Evolutionary conservation across 2,113 vertebrate species (phyloP), one percentile per base, ranked within the genome.

Genomic region (Percopsis transmontana): DNA sequence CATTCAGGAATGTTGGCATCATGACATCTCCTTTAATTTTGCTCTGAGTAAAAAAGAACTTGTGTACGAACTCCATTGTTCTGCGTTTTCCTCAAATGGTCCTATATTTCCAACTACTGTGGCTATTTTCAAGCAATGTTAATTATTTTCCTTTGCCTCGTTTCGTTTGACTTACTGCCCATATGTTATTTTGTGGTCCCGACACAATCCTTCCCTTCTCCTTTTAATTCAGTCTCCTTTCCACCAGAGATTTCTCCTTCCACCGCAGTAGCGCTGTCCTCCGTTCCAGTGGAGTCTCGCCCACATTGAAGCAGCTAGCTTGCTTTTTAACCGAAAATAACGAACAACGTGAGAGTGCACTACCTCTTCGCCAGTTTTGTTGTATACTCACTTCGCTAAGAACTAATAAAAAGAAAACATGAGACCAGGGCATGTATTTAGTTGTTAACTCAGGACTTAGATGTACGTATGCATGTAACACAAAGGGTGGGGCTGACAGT

Each of bases 41-140:
- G 14, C 72, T 77, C n/a, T n/a, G n/a, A 56, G 62, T 57, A 15
- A 56, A 23, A 2, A 57, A 44, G 62, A 71, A 67, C 40, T 62
- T 0, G 66, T 76, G 3, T 65, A 18, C 8, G 48, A 10, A 13
- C 13, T 38, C 11, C 42, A 45, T 45, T 45, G 42, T 45, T 45
- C 42, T 14, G 42, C 11, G 12, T 45, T 12, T 45, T 45, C 42
- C 8, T 45, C 12, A 45, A 45, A 45, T 45, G 42, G 42, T 45
- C 42, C 42, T 45, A 45, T 45, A 13, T 13, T 45, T 45, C 42
- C 42, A 45, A 45, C 8, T 33, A 33, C 5, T 7, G 27, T 7
- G 8, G 27, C 8, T 7, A 33, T 33, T 33, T 50, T 9, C 47
- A 8, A 50, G n/a, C 18, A 50, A 18, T 18, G 9, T 50, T 20